Percentiles rank a stretch among this genome's conserved stretches.
These are phyloP conservation scores for Poecilia velifera DNA, from an alignment of 2,797 vertebrate species.

Conservation along the genomic window DNA sequence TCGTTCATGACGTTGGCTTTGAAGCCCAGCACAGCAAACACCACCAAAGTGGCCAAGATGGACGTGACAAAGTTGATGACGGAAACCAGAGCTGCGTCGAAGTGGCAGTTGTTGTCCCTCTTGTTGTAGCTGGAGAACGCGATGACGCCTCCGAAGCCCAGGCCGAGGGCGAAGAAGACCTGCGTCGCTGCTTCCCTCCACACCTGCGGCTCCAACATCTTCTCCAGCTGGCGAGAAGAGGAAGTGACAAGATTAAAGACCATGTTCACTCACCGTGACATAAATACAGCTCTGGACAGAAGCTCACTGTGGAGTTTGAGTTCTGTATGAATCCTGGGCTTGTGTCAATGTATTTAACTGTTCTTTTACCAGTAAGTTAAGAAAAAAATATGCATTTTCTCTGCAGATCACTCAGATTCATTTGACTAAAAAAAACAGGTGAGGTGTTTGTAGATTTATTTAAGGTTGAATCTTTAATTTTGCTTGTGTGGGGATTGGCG, in stretches of 20 bases:
- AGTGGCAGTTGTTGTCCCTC: conserved; percentile 98
- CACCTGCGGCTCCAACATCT: conserved; percentile 97
- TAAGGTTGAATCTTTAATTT: not conserved
- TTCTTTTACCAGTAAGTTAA: not conserved
- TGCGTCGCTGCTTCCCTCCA: conserved; percentile 98
- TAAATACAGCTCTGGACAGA: not conserved
- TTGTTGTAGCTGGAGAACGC: conserved; percentile 99
- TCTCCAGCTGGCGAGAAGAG: conserved; percentile 85
- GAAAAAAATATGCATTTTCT: not conserved
- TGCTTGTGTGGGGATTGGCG: not conserved
- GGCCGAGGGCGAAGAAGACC: conserved; percentile 95
- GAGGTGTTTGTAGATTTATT: not conserved
- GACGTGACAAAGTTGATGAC: conserved; percentile 97
- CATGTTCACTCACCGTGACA: not conserved
- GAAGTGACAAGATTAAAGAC: not conserved
- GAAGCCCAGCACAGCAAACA: conserved; percentile 97
- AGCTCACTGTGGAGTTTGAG: not conserved
- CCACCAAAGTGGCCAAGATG: conserved; percentile 94
- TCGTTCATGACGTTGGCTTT: conserved; percentile 99
- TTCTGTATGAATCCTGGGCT: not conserved
- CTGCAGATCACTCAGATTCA: not conserved
- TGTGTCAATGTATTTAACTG: not conserved
- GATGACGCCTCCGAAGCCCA: conserved; percentile 97
- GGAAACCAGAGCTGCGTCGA: conserved; percentile 93
- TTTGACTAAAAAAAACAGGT: not conserved